phyloP scores from a whole-genome alignment of 1,140 invertebrate species.

The Lasioglossum albipes region DNA sequence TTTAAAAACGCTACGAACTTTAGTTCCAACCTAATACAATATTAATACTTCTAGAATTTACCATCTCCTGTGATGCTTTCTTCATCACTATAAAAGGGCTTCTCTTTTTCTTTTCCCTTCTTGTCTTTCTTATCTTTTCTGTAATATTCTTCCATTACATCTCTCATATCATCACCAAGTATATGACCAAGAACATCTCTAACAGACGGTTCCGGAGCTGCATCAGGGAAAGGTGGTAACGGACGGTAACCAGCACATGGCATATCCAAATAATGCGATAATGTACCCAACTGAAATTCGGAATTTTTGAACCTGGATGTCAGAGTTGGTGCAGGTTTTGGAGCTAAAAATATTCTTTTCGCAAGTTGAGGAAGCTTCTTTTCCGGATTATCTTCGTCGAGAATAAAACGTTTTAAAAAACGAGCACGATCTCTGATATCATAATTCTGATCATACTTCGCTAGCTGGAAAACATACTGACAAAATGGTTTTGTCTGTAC shows the following conservation, averaged over 20 bases:
- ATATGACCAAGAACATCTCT: slow-evolving; percentile 87
- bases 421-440: slow-evolving; percentile 97
- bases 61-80: slow-evolving; percentile 67
- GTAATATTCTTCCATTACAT: slow-evolving; percentile 51
- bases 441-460: slow-evolving; percentile 98
- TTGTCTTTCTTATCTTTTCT: slow-evolving; percentile 74
- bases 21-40: neutral
- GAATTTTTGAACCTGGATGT: slow-evolving; percentile 83
- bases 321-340: slow-evolving; percentile 95
- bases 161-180: slow-evolving; percentile 71
- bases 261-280: slow-evolving; percentile 96
- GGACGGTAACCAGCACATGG: slow-evolving; percentile 92
- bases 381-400: slow-evolving; percentile 79
- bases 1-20: no score
- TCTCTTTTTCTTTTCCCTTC: slow-evolving; percentile 70
- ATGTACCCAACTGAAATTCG: slow-evolving; percentile 94
- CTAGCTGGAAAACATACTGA: slow-evolving; percentile 97
- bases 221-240: slow-evolving; percentile 91
- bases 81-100: slow-evolving; percentile 74
- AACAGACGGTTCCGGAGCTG: slow-evolving; percentile 88
- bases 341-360: slow-evolving; percentile 92
- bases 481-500: slow-evolving; percentile 93
- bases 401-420: slow-evolving; percentile 91
- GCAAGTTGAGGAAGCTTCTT: slow-evolving; percentile 85
- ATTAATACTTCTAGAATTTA: slow-evolving; percentile 29